Evolutionary conservation across 2,797 vertebrate genomes (phyloP).

Genomic region (Euphonia xanthogaster): DNA sequence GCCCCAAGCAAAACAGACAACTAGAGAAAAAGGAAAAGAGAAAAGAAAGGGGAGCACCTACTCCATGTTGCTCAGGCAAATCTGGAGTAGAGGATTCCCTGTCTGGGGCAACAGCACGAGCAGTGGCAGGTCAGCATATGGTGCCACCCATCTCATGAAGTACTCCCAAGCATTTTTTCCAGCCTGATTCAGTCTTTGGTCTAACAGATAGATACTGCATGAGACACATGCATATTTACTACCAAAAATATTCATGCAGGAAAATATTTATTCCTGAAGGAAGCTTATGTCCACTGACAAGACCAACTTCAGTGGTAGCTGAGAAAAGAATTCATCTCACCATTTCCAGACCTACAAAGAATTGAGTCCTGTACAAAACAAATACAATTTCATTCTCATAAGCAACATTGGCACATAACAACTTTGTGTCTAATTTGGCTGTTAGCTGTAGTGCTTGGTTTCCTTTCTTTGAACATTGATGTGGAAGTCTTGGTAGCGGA

Average conservation of each 20-base stretch:
- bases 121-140: background rate
- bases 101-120: background rate
- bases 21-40: background rate
- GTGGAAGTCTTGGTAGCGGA: background rate
- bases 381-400: background rate
- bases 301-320: background rate
- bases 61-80: background rate
- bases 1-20: background rate
- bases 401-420: background rate
- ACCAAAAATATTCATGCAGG: background rate
- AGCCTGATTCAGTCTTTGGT: background rate
- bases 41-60: background rate
- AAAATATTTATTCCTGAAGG: background rate
- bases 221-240: background rate
- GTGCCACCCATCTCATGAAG: background rate
- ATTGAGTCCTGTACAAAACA: background rate
- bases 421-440: background rate
- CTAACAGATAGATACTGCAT: background rate
- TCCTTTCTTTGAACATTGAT: background rate
- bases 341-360: background rate
- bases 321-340: background rate
- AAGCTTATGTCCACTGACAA: background rate
- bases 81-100: background rate
- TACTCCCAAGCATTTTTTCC: background rate
- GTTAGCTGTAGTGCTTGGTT: background rate